phyloP scores from a whole-genome alignment of 2,888 invertebrate species.

The Ctena decussata region DNA sequence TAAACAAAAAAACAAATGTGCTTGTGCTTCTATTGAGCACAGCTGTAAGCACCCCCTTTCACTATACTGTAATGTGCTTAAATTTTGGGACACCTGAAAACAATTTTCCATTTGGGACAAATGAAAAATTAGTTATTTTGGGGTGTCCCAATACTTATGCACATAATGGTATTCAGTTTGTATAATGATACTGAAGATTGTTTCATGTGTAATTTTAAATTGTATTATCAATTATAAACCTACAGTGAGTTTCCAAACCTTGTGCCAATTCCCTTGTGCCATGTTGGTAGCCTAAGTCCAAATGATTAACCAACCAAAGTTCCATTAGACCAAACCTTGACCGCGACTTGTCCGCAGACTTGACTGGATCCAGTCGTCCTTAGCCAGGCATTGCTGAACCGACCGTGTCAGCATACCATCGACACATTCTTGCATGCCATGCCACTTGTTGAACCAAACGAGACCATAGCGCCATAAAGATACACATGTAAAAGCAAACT shows the following conservation, averaged over 20 bases:
- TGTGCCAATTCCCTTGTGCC: background rate
- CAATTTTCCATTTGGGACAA: too few relatives aligned
- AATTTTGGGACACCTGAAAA: too few relatives aligned
- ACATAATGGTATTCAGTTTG: too few relatives aligned
- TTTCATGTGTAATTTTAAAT: background rate
- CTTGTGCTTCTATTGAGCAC: too few relatives aligned
- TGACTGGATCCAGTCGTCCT: background rate
- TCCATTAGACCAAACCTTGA: background rate
- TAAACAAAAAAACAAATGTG: too few relatives aligned
- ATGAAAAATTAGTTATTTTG: too few relatives aligned
- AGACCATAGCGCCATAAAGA: conserved; percentile 6
- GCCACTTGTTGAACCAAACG: background rate
- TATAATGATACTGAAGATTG: too few relatives aligned
- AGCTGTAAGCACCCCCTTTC: too few relatives aligned
- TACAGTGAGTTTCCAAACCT: background rate
- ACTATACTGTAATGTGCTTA: too few relatives aligned
- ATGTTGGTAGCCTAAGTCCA: conserved; percentile 6
- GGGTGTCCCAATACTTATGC: too few relatives aligned
- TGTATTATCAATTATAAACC: conserved; percentile 9
- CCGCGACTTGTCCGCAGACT: background rate
- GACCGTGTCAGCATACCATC: background rate
- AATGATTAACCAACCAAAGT: background rate
- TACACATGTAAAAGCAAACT: background rate
- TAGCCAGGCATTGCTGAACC: background rate
- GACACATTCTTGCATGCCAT: conserved; percentile 11